phyloP scores from a whole-genome alignment of 2,888 invertebrate species.

The Scaptomyza parva region DNA sequence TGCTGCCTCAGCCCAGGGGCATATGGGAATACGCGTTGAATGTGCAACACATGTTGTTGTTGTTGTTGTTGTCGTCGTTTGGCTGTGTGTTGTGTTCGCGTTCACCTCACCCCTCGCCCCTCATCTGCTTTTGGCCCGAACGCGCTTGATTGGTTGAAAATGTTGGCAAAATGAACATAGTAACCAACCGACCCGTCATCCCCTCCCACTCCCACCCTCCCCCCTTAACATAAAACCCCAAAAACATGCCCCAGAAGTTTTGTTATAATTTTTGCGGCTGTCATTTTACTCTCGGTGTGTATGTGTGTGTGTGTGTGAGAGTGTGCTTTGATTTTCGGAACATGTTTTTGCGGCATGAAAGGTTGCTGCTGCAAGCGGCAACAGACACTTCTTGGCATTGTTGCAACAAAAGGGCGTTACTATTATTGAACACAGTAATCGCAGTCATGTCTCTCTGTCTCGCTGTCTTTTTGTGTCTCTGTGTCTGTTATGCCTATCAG shows the following conservation, averaged over 20 bases:
- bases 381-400: slow-evolving; percentile 17
- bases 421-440: slow-evolving; percentile 43
- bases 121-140: slow-evolving; percentile 63
- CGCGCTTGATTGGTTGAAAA: slow-evolving; percentile 75
- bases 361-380: slow-evolving; percentile 19
- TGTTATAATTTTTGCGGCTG: slow-evolving; percentile 76
- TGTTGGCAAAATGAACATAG: slow-evolving; percentile 59
- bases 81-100: slow-evolving; percentile 54
- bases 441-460: no score
- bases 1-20: slow-evolving; percentile 51
- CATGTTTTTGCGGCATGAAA: slow-evolving; percentile 23
- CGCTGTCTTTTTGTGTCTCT: no score
- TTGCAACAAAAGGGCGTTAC: slow-evolving; percentile 50
- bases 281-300: slow-evolving; percentile 56
- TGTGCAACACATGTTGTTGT: slow-evolving; percentile 79
- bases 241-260: slow-evolving; percentile 54
- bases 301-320: slow-evolving; percentile 13
- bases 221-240: background rate
- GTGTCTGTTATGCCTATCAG: slow-evolving; percentile 3
- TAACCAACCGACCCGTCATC: background rate
- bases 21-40: slow-evolving; percentile 63
- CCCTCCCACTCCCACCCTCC: background rate
- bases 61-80: slow-evolving; percentile 65
- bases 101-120: slow-evolving; percentile 34
- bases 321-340: slow-evolving; percentile 62